Evolutionary conservation across 1,140 invertebrate species (phyloP).

Genomic region (Drosophila azteca): DNA sequence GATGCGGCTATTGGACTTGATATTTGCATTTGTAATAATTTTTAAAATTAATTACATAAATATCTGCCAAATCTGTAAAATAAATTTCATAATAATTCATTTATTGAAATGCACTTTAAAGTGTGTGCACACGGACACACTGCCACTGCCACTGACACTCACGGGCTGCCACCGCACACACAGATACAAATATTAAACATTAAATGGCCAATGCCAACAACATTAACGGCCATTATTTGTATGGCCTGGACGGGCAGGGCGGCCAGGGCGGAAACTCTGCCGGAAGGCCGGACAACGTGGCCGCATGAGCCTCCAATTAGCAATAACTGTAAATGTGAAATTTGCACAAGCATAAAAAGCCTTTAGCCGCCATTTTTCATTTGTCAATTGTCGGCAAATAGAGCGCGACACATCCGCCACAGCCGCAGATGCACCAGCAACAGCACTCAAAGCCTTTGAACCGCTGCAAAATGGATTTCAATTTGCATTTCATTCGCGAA

Average conservation of each 20-base stretch:
- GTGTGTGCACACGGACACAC: conserved; percentile 37
- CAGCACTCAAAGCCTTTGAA: background rate
- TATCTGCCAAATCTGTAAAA: conserved; percentile 76
- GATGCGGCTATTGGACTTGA: conserved; percentile 29
- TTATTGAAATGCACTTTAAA: conserved; percentile 78
- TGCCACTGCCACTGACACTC: conserved; percentile 8
- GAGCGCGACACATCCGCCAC: conserved; percentile 13
- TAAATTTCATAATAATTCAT: conserved; percentile 83
- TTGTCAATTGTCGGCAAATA: conserved; percentile 75
- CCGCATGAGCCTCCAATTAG: conserved; percentile 81
- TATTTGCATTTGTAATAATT: conserved; percentile 81
- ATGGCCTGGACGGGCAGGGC: conserved; percentile 10
- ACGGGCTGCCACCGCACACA: conserved; percentile 20
- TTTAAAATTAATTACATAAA: conserved; percentile 83
- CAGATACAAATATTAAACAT: conserved; percentile 70
- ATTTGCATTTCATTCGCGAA: background rate
- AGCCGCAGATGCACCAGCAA: background rate
- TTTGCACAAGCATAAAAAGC: conserved; percentile 78
- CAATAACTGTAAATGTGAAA: conserved; percentile 82
- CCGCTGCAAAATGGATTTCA: conserved; percentile 3
- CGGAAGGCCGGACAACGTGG: conserved; percentile 41
- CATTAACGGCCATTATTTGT: conserved; percentile 76
- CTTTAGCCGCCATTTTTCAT: conserved; percentile 80
- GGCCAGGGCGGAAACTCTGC: background rate
- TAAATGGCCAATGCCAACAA: conserved; percentile 81